phyloP scores from a whole-genome alignment of 2,113 vertebrate genomes.

The Cyphomyrus plagiostoma region DNA sequence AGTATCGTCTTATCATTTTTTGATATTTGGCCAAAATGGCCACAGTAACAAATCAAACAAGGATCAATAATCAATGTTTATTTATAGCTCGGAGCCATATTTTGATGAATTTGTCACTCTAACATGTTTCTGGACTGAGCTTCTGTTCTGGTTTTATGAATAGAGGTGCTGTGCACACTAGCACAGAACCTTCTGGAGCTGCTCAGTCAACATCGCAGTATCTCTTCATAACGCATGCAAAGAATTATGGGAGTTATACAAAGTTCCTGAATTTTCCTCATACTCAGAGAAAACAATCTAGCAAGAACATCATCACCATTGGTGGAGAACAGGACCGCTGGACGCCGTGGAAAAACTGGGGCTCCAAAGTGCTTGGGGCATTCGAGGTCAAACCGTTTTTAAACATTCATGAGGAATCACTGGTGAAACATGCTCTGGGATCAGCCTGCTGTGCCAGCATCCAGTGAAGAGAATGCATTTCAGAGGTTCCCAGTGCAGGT shows the following conservation, averaged over 20 bases:
- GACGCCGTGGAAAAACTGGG: neutral
- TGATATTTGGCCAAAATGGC: neutral
- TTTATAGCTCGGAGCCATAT: neutral
- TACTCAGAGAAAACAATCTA: neutral
- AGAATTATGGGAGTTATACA: neutral
- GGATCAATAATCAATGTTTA: neutral
- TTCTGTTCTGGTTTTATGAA: neutral
- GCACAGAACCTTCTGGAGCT: neutral
- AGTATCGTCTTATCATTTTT: neutral
- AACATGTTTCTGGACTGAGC: neutral
- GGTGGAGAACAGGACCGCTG: neutral
- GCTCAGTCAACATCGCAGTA: neutral
- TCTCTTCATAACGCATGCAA: neutral
- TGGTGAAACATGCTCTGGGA: constrained; percentile 40
- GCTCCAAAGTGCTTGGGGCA: neutral
- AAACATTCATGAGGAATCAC: constrained; percentile 58
- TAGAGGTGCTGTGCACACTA: neutral
- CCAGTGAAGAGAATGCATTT: constrained; percentile 54
- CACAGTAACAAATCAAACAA: neutral
- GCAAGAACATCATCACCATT: neutral
- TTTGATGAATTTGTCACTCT: neutral
- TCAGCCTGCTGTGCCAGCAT: constrained; percentile 45
- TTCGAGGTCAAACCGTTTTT: constrained; percentile 26
- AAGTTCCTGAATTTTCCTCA: neutral
- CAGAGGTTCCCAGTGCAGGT: constrained; percentile 40